phyloP scores from a whole-genome alignment of 1,140 invertebrate genomes.

The Drosophila ironensis region DNA sequence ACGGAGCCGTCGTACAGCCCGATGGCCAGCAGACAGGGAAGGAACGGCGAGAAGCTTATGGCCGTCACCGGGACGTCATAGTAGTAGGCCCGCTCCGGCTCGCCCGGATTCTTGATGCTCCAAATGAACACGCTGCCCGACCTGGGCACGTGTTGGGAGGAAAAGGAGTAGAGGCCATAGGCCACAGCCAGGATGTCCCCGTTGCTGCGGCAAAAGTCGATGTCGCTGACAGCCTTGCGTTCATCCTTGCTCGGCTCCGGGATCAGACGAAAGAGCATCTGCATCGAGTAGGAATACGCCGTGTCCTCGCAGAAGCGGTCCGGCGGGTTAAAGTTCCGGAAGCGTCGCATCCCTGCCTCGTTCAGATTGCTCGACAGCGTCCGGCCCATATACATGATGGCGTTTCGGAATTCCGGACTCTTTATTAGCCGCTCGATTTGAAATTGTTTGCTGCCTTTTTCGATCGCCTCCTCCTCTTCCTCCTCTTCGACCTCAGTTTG shows the following conservation, averaged over 20 bases:
- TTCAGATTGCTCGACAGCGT: conserved; percentile 52
- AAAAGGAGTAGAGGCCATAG: conserved; percentile 85
- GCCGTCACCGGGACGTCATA: conserved; percentile 88
- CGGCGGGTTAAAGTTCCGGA: conserved; percentile 60
- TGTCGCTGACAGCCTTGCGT: conserved; percentile 83
- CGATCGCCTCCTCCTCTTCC: conserved; percentile 7
- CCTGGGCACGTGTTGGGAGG: conserved; percentile 52
- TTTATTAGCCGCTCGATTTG: conserved; percentile 10
- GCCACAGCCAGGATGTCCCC: conserved; percentile 86
- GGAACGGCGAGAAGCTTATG: conserved; percentile 87
- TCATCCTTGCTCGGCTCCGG: conserved; percentile 39
- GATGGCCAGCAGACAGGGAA: conserved; percentile 88
- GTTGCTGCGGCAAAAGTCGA: conserved; percentile 86
- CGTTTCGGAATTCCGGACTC: conserved; percentile 31
- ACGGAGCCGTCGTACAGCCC: conserved; percentile 91
- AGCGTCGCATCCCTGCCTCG: conserved; percentile 51
- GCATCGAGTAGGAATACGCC: conserved; percentile 85
- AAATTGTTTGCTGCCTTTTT: background rate
- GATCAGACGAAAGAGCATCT: conserved; percentile 85
- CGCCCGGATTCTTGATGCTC: conserved; percentile 92
- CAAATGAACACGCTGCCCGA: conserved; percentile 86
- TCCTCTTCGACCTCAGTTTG: conserved; percentile 8
- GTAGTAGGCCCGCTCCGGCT: conserved; percentile 88
- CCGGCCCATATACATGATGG: conserved; percentile 51
- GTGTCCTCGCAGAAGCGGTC: conserved; percentile 84